These are phyloP conservation scores for Bombus ignitus DNA, from an alignment of 1,140 invertebrate genomes.

Conservation along the genomic window DNA sequence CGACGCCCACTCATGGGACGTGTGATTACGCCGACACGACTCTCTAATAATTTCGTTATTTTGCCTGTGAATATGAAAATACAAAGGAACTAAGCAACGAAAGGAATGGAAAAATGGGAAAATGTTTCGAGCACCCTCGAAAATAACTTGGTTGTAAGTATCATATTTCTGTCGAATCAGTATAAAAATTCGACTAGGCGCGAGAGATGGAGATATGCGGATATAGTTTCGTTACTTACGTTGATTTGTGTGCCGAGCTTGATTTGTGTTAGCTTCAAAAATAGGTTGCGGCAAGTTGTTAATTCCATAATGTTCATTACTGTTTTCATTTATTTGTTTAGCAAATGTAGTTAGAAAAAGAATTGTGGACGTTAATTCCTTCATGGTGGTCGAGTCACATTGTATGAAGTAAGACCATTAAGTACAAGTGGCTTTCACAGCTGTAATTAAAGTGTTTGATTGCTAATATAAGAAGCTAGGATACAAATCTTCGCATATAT, in stretches of 20 bases:
- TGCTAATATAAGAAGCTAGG: neutral
- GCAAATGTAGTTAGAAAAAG: neutral
- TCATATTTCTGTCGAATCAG: constrained; percentile 5
- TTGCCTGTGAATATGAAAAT: neutral
- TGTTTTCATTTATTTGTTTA: neutral
- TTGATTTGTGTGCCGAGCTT: neutral
- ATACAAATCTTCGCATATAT: no score
- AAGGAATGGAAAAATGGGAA: neutral
- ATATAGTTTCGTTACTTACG: neutral
- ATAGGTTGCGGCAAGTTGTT: neutral
- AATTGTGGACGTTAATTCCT: neutral
- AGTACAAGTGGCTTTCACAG: no score
- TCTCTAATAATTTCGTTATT: constrained; percentile 41
- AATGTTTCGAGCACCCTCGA: constrained; percentile 32
- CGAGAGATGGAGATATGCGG: neutral
- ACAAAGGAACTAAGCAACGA: constrained; percentile 13
- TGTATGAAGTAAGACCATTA: neutral
- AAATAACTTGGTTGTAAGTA: constrained; percentile 39
- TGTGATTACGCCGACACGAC: constrained; percentile 12
- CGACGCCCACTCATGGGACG: neutral
- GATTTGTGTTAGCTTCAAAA: neutral
- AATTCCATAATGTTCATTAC: neutral
- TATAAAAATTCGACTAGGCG: neutral
- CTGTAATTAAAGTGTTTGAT: neutral
- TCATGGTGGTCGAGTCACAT: neutral